Evolutionary conservation across 2,888 invertebrate species (phyloP), one percentile per base, ranked within the genome.

Genomic region (Linnaemya vulpina): DNA sequence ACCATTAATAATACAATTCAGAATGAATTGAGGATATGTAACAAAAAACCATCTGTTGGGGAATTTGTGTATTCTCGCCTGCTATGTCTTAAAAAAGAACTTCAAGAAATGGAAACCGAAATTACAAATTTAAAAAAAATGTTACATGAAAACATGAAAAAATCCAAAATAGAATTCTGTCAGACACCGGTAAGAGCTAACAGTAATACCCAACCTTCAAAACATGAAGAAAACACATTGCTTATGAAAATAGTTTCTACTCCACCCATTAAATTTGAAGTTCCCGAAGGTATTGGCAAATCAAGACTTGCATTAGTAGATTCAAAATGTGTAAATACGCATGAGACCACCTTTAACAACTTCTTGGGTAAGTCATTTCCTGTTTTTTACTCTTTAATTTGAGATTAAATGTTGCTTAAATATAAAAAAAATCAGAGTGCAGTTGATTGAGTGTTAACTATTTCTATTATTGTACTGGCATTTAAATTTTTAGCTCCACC

Each of bases 221-320:
- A 15, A n/a, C 70, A 75, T 20, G 40, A 71, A 40, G 85, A 84
- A 9, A 88, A 88, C 46, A 82, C 86, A 3, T 75, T 91, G 11
- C 80, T 89, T 1, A 70, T 88, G 65, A 92, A 91, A 75, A 90
- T 89, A 22, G 88, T 92, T 3, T 90, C 89, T 0, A 92, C 92
- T 1, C 92, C 92, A 15, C 91, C 92, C 3, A 92, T 92, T 3
- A 90, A 88, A 60, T 85, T 90, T 15, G 90, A 91, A 15, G 68
- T 88, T 51, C 40, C 86, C 0, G 87, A 87, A 15, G 87, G 71
- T 71, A 74, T 88, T 83, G n/a, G 84, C 68, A 20, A 89, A 88
- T 53, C 89, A 0, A 89, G 91, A 10, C 68, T 91, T 8, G 89
- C 92, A 0, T 87, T 92, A 11, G 88, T 90, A n/a, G 90, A 90